Percentiles rank a stretch among this genome's conserved stretches.
phyloP scores from a whole-genome alignment of 1,140 invertebrate genomes.

The Spodoptera frugiperda region DNA sequence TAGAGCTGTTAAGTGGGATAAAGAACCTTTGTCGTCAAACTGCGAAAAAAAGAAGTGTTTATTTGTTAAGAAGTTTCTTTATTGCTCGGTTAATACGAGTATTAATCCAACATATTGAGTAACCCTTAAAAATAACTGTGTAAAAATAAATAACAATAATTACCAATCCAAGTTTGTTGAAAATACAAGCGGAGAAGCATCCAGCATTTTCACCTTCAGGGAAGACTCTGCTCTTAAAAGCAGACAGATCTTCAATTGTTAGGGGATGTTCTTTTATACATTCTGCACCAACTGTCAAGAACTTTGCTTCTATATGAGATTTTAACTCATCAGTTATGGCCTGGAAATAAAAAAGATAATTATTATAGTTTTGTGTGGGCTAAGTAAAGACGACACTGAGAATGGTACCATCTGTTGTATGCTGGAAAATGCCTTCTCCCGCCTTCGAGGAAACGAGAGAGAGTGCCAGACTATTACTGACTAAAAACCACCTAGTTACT shows the following conservation, averaged over 20 bases:
- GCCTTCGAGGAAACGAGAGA: no score
- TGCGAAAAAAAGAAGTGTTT: slow-evolving; percentile 14
- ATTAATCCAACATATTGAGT: no score
- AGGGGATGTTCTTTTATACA: slow-evolving; percentile 52
- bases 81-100: no score
- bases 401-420: no score
- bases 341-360: slow-evolving; percentile 33
- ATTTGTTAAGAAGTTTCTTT: no score
- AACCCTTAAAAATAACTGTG: not conserved
- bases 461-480: no score
- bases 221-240: slow-evolving; percentile 50
- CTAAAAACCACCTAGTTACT: no score
- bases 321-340: slow-evolving; percentile 51
- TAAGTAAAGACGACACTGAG: no score
- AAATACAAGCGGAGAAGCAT: slow-evolving; percentile 55
- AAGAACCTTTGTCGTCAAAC: slow-evolving; percentile 51
- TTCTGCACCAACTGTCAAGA: slow-evolving; percentile 28
- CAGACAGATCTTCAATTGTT: slow-evolving; percentile 43
- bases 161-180: slow-evolving; percentile 55
- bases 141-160: no score
- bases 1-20: slow-evolving; percentile 26
- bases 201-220: slow-evolving; percentile 47
- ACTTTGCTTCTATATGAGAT: slow-evolving; percentile 40
- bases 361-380: not conserved
- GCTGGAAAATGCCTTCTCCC: no score